Evolutionary conservation across 35 echinoderm and acorn worm species (phyloP).

Genomic region (Strongylocentrotus purpuratus): DNA sequence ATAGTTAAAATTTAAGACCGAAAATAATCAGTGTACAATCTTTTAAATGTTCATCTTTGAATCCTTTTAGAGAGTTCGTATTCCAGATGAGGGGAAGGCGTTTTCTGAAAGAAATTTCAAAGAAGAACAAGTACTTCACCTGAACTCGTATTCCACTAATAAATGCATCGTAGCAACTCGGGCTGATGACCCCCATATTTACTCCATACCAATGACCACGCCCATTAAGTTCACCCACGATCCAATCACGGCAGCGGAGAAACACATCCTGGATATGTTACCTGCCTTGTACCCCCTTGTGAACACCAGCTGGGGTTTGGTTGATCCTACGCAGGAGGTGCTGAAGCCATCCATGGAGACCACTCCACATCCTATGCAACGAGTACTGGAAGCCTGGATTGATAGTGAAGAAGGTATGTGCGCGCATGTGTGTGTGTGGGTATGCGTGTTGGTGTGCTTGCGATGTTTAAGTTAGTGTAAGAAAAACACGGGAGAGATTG

Average conservation of each 20-base stretch:
- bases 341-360: neutral
- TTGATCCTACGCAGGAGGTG: neutral
- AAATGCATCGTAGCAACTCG: constrained; percentile 8
- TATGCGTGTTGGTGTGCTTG: too few species aligned
- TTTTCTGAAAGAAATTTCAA: neutral
- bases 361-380: neutral
- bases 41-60: neutral
- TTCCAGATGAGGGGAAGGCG: neutral
- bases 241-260: neutral
- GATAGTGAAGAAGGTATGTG: neutral
- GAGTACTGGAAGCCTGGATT: neutral
- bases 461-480: too few species aligned
- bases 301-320: neutral
- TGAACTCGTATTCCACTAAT: neutral
- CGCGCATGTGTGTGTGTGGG: too few species aligned
- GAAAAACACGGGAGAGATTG: too few species aligned
- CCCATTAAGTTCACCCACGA: neutral
- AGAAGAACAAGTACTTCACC: neutral
- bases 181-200: neutral
- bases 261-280: neutral
- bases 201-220: neutral
- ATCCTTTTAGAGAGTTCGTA: constrained; percentile 5
- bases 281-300: constrained; percentile 5
- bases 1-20: too few species aligned
- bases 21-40: too few species aligned